Base-by-base conservation (phyloP, 92 coral and sea anemone genomes). In the Actinostola sp. region DNA sequence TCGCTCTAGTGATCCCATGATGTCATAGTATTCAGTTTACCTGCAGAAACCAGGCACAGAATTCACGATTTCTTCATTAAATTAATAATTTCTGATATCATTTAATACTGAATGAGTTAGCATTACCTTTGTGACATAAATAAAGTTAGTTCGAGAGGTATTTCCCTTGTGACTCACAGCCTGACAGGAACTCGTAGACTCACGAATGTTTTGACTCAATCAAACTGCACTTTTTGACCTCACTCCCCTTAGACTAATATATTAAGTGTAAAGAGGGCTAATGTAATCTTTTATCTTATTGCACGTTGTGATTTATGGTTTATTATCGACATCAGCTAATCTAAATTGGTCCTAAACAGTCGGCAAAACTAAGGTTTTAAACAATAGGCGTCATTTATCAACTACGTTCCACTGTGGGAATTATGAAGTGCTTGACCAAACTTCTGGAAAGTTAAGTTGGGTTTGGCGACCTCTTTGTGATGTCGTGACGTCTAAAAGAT, bases 181-280 rank as follows among this genome's bases (percentile, higher is more conserved):
- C 1, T 53, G 59, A n/a, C 71, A 65, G 71, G 71, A 65, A 65
- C 24, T 65, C 71, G 71, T 41, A 39, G n/a, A 63, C 31, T 17
- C 69, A 36, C 69, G 53, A 3, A 55, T 3, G 54, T 1, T 65
- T 53, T 23, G 30, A 53, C 59, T 15, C 20, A 16, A 17, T 17
- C 27, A 67, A 43, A 20, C 26, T 66, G 51, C 34, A 26, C 25
- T 9, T 29, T 67, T 30, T 67, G 60, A 48, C 73, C 60, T 67
- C 73, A n/a, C n/a, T n/a, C n/a, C n/a, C n/a, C n/a, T n/a, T n/a
- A n/a, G n/a, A n/a, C 8, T 2, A 14, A 14, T 48, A 61, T 9
- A 33, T 26, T 61, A 8, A 17, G 13, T 44, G 17, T 8, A 9
- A 17, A 20, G 30, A 34, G 20, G 6, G 43, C 33, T 15, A 27